Percentiles rank a stretch among this genome's conserved stretches.
Conservation (phyloP, 2,113 vertebrate genomes). For the Paramormyrops kingsleyae region DNA sequence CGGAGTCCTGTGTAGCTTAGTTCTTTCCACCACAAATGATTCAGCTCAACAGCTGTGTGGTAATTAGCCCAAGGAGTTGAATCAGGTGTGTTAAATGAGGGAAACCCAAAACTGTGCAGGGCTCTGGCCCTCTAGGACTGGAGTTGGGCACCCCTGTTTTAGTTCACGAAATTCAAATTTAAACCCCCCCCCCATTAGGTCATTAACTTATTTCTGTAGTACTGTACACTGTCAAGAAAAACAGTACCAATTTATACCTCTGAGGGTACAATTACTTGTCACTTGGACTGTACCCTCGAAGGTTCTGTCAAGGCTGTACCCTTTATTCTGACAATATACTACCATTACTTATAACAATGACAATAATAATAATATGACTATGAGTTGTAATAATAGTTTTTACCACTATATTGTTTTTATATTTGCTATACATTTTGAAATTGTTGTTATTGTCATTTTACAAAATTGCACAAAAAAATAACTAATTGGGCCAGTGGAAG, state of each 20-base stretch:
- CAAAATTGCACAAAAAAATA: neutral
- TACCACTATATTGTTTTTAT: neutral
- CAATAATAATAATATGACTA: neutral
- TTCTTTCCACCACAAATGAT: no score
- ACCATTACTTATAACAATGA: neutral
- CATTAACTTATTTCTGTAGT: neutral
- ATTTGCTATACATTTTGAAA: neutral
- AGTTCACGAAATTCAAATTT: neutral
- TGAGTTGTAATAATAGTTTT: neutral
- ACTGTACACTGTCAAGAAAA: neutral
- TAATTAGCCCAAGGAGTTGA: no score
- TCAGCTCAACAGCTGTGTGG: no score
- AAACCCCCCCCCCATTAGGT: neutral
- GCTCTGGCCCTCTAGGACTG: no score
- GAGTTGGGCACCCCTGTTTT: neutral
- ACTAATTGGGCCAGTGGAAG: neutral
- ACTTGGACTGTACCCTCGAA: neutral
- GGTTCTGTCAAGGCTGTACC: neutral
- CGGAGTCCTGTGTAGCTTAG: no score
- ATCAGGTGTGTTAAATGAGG: no score
- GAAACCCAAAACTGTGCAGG: no score
- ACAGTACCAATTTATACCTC: neutral
- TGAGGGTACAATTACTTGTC: neutral
- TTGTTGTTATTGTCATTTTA: neutral
- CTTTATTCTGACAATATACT: neutral